Base-by-base conservation (phyloP, 2,113 vertebrate species). In the Nothobranchius furzeri region DNA sequence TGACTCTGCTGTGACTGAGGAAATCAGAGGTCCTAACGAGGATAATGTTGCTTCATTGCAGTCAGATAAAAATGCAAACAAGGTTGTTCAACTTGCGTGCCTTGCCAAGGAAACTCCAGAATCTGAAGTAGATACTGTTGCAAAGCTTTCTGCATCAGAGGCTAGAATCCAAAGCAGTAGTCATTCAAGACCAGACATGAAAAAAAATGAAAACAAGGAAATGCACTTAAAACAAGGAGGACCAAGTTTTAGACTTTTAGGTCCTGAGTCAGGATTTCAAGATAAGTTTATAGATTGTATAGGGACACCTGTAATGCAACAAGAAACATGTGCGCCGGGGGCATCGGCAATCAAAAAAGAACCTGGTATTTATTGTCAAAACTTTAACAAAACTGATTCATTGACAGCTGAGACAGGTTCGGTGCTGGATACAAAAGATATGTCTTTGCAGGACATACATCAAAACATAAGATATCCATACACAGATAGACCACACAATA, bases 61-160 rank as follows among this genome's bases (percentile, higher is more conserved):
- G 63, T 10, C n/a, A 60, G 14, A 49, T 51, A 60, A 83, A 64
- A 25, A 49, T 69, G 70, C 81, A 80, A 64, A 53, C 42, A 46
- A 35, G 58, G 46, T 0, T 64, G 7, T 78, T n/a, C 50, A 58
- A 36, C 14, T 63, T 64, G 48, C 8, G 48, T 3, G 15, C 13
- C 30, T 35, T 56, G 40, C 57, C 65, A 43, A 55, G 9, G 52
- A 55, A 14, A 9, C 30, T 10, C 15, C 50, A 51, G 58, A 30
- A 50, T 12, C 42, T 59, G 46, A 55, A 53, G 25, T 37, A 37
- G 49, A 77, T 4, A 11, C 1, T 46, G 2, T 45, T 3, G 46
- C 50, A 45, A 61, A 42, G 17, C 7, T 3, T 62, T 24, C 12
- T 50, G 40, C 9, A 54, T 10, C 48, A 61, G 57, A 15, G 35